Conservation (phyloP, 2,888 invertebrate genomes). For the Cordilura impudica region DNA sequence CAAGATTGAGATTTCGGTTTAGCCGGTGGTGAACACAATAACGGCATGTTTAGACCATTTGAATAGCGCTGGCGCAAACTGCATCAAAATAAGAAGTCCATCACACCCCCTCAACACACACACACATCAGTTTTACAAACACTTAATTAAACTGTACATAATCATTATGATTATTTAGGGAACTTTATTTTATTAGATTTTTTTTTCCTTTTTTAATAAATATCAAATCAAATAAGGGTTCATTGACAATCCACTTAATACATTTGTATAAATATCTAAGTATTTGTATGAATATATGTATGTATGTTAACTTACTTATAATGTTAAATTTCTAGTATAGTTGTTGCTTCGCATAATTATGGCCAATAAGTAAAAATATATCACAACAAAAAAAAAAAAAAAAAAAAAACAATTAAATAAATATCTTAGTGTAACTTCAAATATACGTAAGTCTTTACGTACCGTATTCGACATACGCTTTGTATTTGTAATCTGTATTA, state of each 20-base stretch:
- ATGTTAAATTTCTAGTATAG: constrained; percentile 47
- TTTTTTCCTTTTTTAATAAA: no score
- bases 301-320: constrained; percentile 50
- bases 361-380: background rate
- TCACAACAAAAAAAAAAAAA: background rate
- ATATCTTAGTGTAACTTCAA: constrained; percentile 35
- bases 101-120: background rate
- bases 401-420: background rate
- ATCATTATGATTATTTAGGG: constrained; percentile 46
- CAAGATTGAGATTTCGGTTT: constrained; percentile 74
- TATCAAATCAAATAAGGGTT: constrained; percentile 1
- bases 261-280: no score
- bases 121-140: background rate
- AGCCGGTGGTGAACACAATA: constrained; percentile 59
- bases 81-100: constrained; percentile 24
- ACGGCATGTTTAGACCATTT: constrained; percentile 71
- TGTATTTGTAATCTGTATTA: constrained; percentile 10
- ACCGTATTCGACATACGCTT: background rate
- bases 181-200: constrained; percentile 35
- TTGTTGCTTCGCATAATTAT: constrained; percentile 50
- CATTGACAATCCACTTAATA: background rate
- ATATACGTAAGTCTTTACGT: constrained; percentile 36
- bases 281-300: constrained; percentile 6
- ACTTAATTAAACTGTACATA: constrained; percentile 45
- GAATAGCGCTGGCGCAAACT: constrained; percentile 66